phyloP scores from a whole-genome alignment of 2,888 invertebrate species.

The Eilema caniola region DNA sequence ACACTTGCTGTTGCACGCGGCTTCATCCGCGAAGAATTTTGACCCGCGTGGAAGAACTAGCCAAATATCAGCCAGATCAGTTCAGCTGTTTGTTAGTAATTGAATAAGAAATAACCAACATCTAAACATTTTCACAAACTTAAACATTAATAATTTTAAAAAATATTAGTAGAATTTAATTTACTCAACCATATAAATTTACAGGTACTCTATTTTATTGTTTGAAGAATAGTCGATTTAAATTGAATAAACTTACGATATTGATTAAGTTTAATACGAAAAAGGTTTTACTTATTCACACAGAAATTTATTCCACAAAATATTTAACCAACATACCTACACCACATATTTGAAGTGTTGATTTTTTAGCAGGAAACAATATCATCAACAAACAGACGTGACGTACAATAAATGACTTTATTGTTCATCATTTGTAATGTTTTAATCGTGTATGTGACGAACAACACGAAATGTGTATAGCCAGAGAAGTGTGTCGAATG shows the following conservation, averaged over 20 bases:
- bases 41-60: no score
- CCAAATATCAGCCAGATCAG: no score
- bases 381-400: neutral
- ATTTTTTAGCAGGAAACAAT: neutral
- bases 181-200: neutral
- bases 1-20: no score
- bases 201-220: neutral
- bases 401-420: neutral
- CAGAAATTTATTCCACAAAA: neutral
- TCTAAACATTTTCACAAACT: no score
- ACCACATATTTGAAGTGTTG: neutral
- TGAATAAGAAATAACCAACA: no score
- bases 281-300: neutral
- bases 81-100: no score
- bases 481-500: neutral
- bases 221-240: neutral
- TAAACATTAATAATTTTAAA: no score
- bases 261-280: neutral
- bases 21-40: no score
- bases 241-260: neutral
- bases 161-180: neutral
- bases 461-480: slow-evolving; percentile 8
- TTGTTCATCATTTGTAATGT: neutral
- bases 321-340: neutral
- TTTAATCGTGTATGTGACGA: neutral